Conservation (phyloP, 53 echinoderm and acorn worm species). For the Luidia sarsii region DNA sequence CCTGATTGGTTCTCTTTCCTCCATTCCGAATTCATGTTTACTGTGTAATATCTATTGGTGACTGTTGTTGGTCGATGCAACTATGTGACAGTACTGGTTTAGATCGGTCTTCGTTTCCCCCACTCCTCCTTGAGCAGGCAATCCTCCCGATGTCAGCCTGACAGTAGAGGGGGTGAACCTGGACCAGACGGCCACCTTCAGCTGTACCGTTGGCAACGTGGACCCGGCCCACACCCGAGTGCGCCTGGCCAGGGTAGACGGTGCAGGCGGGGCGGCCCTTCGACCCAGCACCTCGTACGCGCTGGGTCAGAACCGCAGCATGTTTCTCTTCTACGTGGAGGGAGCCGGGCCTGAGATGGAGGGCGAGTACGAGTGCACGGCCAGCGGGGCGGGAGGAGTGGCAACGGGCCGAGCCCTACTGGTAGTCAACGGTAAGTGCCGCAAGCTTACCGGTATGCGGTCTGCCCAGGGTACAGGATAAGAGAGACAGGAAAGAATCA, state of each 20-base stretch:
- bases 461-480: no score
- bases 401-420: slow-evolving; percentile 23
- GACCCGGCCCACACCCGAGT: slow-evolving; percentile 42
- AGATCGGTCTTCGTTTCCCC: no score
- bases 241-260: neutral
- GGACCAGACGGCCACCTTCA: slow-evolving; percentile 15
- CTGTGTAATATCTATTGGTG: no score
- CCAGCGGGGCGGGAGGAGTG: slow-evolving; percentile 58
- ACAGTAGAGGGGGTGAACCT: slow-evolving; percentile 20
- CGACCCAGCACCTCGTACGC: neutral
- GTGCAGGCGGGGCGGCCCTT: neutral
- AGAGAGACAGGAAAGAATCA: no score
- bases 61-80: no score
- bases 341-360: neutral
- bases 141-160: slow-evolving; percentile 54
- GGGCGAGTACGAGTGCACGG: slow-evolving; percentile 69
- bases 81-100: neutral
- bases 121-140: slow-evolving; percentile 25
- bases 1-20: no score
- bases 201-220: slow-evolving; percentile 42
- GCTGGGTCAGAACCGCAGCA: neutral
- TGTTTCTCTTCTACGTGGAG: slow-evolving; percentile 6
- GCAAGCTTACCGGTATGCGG: no score
- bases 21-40: no score
- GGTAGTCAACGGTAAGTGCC: slow-evolving; percentile 37